Conservation (phyloP, 2,113 vertebrate genomes). For the Notothenia coriiceps region DNA sequence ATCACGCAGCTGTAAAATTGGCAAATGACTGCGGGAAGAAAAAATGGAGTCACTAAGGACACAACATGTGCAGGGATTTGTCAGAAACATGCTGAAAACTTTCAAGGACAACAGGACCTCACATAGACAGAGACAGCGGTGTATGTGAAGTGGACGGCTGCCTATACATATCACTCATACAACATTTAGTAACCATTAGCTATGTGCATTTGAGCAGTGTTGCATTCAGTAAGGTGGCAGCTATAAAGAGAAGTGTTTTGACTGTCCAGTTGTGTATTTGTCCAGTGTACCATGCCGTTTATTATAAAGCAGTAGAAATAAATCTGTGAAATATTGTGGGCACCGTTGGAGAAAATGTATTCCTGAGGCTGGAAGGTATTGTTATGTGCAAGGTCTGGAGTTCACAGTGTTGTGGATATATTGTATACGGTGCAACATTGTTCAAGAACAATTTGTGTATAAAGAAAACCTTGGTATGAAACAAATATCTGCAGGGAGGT, state of each 20-base stretch:
- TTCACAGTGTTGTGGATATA: neutral
- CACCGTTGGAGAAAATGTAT: constrained; percentile 28
- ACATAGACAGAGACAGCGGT: constrained; percentile 2
- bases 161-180: constrained; percentile 69
- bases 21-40: constrained; percentile 23
- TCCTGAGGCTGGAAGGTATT: constrained; percentile 18
- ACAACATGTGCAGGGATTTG: neutral
- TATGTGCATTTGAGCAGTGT: constrained; percentile 68
- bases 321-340: constrained; percentile 39
- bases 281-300: constrained; percentile 57
- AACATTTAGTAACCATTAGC: constrained; percentile 62
- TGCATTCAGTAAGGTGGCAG: constrained; percentile 68
- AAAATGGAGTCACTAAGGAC: neutral
- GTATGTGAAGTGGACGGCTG: constrained; percentile 36
- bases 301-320: constrained; percentile 42
- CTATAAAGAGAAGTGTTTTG: constrained; percentile 69
- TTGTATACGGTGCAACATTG: constrained; percentile 37
- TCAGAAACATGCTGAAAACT: constrained; percentile 10
- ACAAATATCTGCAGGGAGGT: constrained; percentile 1
- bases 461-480: constrained; percentile 32
- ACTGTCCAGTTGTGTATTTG: constrained; percentile 69
- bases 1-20: constrained; percentile 45
- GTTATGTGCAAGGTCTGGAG: constrained; percentile 23
- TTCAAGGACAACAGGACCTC: constrained; percentile 42
- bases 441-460: constrained; percentile 40